Conservation (phyloP, 2,113 vertebrate genomes). For the Eclectus roratus region DNA sequence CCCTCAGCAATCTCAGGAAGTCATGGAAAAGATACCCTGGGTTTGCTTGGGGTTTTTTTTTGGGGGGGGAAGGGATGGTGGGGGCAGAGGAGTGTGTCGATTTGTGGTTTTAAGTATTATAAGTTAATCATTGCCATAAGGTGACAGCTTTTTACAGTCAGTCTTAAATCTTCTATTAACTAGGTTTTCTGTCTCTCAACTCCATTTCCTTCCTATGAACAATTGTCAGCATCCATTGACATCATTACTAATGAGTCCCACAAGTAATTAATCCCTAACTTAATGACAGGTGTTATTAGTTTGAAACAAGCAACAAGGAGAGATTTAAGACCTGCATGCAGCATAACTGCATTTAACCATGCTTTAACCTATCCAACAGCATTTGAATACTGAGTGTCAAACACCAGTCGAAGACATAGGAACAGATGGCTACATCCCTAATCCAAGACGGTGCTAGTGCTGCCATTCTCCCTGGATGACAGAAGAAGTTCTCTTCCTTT, state of each 20-base stretch:
- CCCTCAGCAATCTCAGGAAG: neutral
- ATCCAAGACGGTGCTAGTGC: neutral
- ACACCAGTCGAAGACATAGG: neutral
- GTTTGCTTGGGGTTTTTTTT: neutral
- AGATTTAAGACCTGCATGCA: neutral
- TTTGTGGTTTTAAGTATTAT: neutral
- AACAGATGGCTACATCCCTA: neutral
- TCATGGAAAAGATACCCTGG: neutral
- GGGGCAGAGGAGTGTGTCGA: neutral
- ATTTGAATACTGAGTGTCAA: neutral
- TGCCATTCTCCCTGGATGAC: neutral
- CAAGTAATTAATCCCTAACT: neutral
- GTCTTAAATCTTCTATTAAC: neutral
- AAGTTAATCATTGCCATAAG: neutral
- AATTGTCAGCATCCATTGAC: neutral
- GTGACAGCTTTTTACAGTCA: neutral
- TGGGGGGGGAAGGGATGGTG: rapidly evolving
- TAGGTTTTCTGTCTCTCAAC: neutral
- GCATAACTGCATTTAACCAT: neutral
- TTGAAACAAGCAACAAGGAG: neutral
- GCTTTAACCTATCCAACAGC: neutral
- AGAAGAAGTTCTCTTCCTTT: neutral
- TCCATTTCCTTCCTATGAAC: neutral
- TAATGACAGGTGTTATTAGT: neutral
- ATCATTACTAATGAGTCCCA: neutral